Conservation (phyloP, 2,113 vertebrate genomes). For the Uropsilus gracilis region DNA sequence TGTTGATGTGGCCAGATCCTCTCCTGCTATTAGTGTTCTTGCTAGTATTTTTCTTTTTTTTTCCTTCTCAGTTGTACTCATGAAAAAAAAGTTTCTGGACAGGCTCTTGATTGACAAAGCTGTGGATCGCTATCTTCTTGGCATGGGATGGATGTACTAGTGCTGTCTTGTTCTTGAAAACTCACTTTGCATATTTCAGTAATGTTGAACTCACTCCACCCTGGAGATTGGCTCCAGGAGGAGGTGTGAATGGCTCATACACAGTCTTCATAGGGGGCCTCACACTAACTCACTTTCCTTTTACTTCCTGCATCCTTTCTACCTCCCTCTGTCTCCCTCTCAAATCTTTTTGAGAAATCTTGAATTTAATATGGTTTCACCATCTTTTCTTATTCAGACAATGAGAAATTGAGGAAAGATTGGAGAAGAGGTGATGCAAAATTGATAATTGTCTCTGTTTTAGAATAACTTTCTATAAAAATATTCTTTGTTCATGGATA, state of each 20-base stretch:
- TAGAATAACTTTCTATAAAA: constrained; percentile 31
- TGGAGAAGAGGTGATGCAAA: not conserved
- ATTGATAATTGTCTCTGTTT: not conserved
- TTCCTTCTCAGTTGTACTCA: not conserved
- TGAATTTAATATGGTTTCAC: not conserved
- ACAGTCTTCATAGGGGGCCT: not conserved
- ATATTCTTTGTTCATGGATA: not conserved
- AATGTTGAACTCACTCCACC: not conserved
- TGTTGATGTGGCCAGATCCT: not conserved
- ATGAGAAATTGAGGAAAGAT: not conserved
- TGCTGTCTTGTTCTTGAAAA: not conserved
- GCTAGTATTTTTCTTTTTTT: not conserved
- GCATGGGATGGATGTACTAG: not conserved
- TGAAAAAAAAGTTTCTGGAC: not conserved
- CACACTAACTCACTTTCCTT: not conserved
- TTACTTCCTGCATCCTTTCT: too few species aligned
- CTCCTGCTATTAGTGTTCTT: not conserved
- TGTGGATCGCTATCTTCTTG: not conserved
- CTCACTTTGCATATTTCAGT: not conserved
- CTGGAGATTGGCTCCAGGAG: not conserved
- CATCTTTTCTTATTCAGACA: not conserved
- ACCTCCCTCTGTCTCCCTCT: not conserved
- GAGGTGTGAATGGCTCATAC: not conserved
- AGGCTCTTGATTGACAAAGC: not conserved
- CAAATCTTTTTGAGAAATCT: not conserved